Conservation (phyloP, 2,797 vertebrate genomes). For the Selene dorsalis region DNA sequence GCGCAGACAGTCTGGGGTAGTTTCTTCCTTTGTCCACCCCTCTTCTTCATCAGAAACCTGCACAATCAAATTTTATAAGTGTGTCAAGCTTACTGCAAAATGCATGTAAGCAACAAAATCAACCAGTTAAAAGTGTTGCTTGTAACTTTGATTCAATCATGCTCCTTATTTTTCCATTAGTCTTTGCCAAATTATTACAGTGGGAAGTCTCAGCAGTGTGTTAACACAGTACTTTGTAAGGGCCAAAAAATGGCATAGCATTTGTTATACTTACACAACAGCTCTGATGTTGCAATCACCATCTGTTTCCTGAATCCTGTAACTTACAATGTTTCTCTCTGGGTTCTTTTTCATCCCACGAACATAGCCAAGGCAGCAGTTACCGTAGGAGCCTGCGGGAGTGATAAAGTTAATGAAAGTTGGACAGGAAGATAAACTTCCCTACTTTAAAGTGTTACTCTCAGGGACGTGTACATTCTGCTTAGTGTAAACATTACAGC, state of each 20-base stretch:
- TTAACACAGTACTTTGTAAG: slow-evolving; percentile 1
- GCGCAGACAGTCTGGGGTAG: slow-evolving; percentile 59
- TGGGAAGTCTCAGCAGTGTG: slow-evolving; percentile 8
- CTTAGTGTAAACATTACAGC: not conserved
- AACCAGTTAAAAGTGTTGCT: not conserved
- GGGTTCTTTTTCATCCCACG: accelerated
- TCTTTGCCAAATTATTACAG: slow-evolving; percentile 16
- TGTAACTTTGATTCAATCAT: not conserved
- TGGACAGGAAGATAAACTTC: not conserved
- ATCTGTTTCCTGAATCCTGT: slow-evolving; percentile 80
- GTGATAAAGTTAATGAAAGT: not conserved
- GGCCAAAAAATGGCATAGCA: not conserved
- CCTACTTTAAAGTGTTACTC: not conserved
- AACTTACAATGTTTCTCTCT: slow-evolving; percentile 46
- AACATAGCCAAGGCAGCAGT: slow-evolving; percentile 81
- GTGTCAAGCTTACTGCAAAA: not conserved
- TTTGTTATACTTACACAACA: slow-evolving; percentile 79
- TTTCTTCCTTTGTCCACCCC: accelerated
- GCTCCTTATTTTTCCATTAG: slow-evolving; percentile 26
- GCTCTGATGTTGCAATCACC: slow-evolving; percentile 85
- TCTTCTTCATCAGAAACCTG: slow-evolving; percentile 73
- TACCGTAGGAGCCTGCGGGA: slow-evolving; percentile 73
- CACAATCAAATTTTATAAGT: not conserved
- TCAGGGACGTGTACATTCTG: not conserved
- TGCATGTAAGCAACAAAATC: not conserved